phyloP scores from a whole-genome alignment of 2,888 invertebrate species.

The Gari tellinella region DNA sequence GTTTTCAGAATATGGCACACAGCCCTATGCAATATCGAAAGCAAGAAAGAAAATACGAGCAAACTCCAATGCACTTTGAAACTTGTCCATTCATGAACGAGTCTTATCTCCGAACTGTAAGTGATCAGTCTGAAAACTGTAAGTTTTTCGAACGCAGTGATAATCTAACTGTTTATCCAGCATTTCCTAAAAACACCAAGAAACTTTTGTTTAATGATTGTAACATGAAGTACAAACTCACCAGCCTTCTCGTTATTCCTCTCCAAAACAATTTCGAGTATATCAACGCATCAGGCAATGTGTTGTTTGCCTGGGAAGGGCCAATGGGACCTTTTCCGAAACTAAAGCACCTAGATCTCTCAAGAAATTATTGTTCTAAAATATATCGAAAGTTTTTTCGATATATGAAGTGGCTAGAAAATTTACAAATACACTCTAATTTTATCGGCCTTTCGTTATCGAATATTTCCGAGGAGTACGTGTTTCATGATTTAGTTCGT shows the following conservation, averaged over 20 bases:
- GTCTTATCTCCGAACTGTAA: constrained; percentile 8
- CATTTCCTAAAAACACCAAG: constrained; percentile 1
- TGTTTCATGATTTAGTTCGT: constrained; percentile 25
- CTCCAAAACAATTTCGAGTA: constrained; percentile 8
- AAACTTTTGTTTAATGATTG: constrained; percentile 1
- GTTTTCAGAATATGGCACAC: background rate
- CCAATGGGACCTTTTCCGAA: constrained; percentile 11
- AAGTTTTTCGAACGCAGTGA: background rate
- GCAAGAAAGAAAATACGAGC: background rate
- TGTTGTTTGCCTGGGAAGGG: constrained; percentile 21
- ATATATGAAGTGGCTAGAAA: background rate
- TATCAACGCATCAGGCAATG: constrained; percentile 20
- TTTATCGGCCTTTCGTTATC: constrained; percentile 16
- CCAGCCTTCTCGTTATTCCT: background rate
- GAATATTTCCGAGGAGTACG: background rate
- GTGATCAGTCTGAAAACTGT: background rate
- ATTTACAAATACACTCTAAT: constrained; percentile 24
- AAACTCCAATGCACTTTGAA: background rate
- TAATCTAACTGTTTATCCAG: background rate
- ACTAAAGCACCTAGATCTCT: constrained; percentile 26
- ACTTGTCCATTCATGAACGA: constrained; percentile 25
- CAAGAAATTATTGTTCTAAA: constrained; percentile 21
- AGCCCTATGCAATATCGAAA: background rate
- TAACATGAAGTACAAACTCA: constrained; percentile 10
- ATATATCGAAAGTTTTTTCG: constrained; percentile 10